Conservation (phyloP, 2,888 invertebrate genomes). For the Epirrhoe alternata region DNA sequence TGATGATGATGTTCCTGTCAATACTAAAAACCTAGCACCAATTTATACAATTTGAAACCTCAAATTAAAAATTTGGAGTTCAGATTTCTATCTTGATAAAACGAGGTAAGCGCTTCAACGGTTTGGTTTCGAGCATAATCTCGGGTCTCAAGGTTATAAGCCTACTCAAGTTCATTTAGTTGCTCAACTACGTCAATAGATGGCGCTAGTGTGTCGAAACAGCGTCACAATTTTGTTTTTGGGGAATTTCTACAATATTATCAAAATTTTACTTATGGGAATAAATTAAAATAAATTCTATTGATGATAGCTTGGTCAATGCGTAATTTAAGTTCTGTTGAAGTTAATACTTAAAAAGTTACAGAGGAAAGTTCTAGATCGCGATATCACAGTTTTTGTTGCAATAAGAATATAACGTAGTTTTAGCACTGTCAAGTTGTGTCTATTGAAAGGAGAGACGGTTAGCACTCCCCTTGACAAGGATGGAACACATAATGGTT, state of each 20-base stretch:
- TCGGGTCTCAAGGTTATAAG: neutral
- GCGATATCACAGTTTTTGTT: slow-evolving; percentile 19
- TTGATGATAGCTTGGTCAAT: neutral
- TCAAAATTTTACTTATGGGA: neutral
- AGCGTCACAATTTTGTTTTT: neutral
- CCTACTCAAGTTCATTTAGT: slow-evolving; percentile 6
- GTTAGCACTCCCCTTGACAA: slow-evolving; percentile 99
- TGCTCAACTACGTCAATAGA: slow-evolving; percentile 39
- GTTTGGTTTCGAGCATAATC: neutral
- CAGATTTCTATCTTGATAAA: too few species aligned
- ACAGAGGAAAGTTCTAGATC: slow-evolving; percentile 20
- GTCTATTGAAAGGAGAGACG: slow-evolving; percentile 99
- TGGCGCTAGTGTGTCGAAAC: slow-evolving; percentile 45
- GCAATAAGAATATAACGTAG: neutral
- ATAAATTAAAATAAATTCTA: neutral
- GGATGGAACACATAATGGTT: slow-evolving; percentile 87
- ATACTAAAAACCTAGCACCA: too few species aligned
- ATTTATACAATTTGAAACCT: too few species aligned
- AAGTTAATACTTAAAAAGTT: neutral
- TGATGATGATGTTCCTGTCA: too few species aligned
- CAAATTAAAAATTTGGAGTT: too few species aligned
- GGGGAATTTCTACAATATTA: neutral
- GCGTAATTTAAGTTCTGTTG: neutral
- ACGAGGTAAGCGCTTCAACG: too few species aligned
- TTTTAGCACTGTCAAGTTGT: slow-evolving; percentile 66